Evolutionary conservation across 2,113 vertebrate species (phyloP), one percentile per base, ranked within the genome.

Genomic region (Lepus europaeus): DNA sequence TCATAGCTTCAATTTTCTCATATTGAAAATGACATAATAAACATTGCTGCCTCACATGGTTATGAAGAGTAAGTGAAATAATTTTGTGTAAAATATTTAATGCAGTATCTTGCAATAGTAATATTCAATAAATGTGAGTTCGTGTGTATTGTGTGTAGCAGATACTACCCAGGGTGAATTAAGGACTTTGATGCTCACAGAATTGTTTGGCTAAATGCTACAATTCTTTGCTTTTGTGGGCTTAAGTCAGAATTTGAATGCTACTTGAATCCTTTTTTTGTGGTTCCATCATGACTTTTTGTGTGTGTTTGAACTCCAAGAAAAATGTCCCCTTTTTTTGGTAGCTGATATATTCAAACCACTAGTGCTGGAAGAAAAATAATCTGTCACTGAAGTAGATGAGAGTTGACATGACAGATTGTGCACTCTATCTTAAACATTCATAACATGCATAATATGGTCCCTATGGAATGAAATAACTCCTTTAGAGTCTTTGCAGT

Each of bases 271-370:
- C 91, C 33, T 95, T 84, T 97, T 59, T 98, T 97, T 97, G 89
- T 96, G 93, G 85, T 91, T 96, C 78, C 23, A 87, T 97, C 96
- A 97, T 86, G 82, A 94, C 94, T 59, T 96, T 72, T 96, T 6
- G 45, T 31, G 77, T 63, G 56, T 82, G 61, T 83, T 96, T 97
- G 96, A 96, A 64, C 87, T 98, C 89, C 72, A 94, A 88, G 96
- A 97, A 97, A 95, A 93, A 97, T 87, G 96, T 98, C 95, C n/a
- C 51, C 95, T 91, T 97, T 59, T 98, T 96, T 96, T 97, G 82
- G 93, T 0, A 0, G 78, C 51, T 96, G 95, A 97, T 97, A 94
- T 95, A 95, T 96, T 0, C 33, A 98, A 98, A 96, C 93, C 89
- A 68, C 93, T 92, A 97, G 88, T 93, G 93, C 94, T 96, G 95